Conservation (phyloP, 64 coral and sea anemone genomes). For the Pocillopora damicornis region DNA sequence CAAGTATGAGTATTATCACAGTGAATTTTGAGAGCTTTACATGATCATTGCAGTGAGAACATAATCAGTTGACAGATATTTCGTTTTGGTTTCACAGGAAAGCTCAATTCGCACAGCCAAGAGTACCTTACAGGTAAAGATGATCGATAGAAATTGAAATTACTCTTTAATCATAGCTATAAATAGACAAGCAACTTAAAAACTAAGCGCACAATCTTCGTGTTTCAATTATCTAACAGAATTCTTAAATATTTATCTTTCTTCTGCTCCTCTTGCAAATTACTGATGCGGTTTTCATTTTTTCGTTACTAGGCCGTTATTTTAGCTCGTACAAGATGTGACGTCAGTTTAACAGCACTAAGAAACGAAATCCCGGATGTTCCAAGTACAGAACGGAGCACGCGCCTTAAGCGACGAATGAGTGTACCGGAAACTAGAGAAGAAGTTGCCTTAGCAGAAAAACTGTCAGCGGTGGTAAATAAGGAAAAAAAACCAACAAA, state of each 20-base stretch:
- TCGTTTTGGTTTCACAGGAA: not conserved
- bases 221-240: conserved; percentile 1
- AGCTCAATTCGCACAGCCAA: conserved; percentile 3
- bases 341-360: conserved; percentile 51
- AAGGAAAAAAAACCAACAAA: not conserved
- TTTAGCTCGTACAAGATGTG: conserved; percentile 45
- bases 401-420: conserved; percentile 1
- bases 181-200: no score
- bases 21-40: no score
- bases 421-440: conserved; percentile 42
- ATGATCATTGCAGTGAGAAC: no score
- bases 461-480: not conserved
- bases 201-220: no score
- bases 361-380: not conserved
- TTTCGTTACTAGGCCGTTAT: conserved; percentile 28
- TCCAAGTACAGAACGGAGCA: not conserved
- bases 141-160: not conserved
- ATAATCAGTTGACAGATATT: not conserved
- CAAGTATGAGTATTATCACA: conserved; percentile 10
- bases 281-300: no score
- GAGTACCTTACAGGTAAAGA: not conserved
- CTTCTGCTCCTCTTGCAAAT: not conserved
- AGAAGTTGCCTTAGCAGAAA: conserved; percentile 21
- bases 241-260: not conserved
- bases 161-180: conserved; percentile 8